Conservation (phyloP, 2,888 invertebrate species). For the Rutpela maculata region DNA sequence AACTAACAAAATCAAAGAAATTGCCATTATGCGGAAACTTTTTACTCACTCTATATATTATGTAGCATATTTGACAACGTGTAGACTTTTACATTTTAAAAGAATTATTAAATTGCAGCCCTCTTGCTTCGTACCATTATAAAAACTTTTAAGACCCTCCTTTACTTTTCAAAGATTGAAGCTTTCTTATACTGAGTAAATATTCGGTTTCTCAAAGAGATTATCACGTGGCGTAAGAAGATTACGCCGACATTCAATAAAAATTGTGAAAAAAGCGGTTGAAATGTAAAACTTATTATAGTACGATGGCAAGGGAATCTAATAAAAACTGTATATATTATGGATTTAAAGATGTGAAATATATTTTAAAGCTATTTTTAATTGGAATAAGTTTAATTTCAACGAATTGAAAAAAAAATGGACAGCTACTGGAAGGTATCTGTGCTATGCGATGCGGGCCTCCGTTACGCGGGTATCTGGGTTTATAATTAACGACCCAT, state of each 20-base stretch:
- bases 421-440: too few relatives aligned
- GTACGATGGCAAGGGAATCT: neutral
- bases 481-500: too few relatives aligned
- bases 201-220: constrained; percentile 37
- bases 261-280: constrained; percentile 23
- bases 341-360: too few relatives aligned
- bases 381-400: too few relatives aligned
- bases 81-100: constrained; percentile 21
- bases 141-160: constrained; percentile 33
- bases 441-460: too few relatives aligned
- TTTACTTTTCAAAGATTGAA: constrained; percentile 15
- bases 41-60: neutral
- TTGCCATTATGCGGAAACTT: too few relatives aligned
- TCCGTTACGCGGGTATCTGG: too few relatives aligned
- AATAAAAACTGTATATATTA: neutral
- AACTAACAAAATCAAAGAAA: too few relatives aligned
- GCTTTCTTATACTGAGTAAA: constrained; percentile 34
- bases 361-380: too few relatives aligned
- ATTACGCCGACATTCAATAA: constrained; percentile 36
- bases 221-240: constrained; percentile 37
- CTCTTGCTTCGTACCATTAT: constrained; percentile 24
- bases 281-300: constrained; percentile 27
- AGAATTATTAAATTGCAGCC: constrained; percentile 23
- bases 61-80: neutral
- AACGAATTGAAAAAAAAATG: too few relatives aligned